Base-by-base conservation (phyloP, 2,888 invertebrate genomes). In the Stramonita haemastoma region DNA sequence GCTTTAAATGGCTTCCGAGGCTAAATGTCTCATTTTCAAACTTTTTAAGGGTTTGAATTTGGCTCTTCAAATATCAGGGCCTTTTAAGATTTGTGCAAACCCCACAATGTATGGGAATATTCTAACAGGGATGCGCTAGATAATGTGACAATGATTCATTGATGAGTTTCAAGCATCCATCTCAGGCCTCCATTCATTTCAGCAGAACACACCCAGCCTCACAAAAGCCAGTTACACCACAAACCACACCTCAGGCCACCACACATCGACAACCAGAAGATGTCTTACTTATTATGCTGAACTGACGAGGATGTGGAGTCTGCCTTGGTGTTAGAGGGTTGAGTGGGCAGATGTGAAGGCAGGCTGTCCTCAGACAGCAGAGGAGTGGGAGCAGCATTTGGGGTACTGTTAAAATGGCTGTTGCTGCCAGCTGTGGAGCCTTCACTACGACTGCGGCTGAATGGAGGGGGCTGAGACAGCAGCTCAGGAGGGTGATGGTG, bases 401-500 rank as follows among this genome's bases (percentile, higher is more conserved):
- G 32, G 22, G 57, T 57, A 15, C 86, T 86, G 66, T 34, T 66
- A 57, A 86, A 66, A 26, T 86, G 86, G 22, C 34, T 19, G 32
- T 22, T 29, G 89, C 46, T 89, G n/a, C 57, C 79, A 19, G 56
- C 87, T n/a, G 87, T 60, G 46, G 77, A 87, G 77, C 90, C 90
- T 56, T 87, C 89, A 86, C 87, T 91, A 77, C 90, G 91, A 81
- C 89, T 86, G 79, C 90, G 91, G 83, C 90, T 88, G 81, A 60
- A 89, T 66, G 87, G 86, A n/a, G 89, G 87, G 85, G 91, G 90
- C 29, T 84, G 89, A 26, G 88, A 22, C 26, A 79, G 17, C 13
- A 66, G 32, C 29, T 87, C 87, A n/a, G 73, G 56, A 15, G 85
- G 15, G 56, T 85, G 70, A 34, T 89, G 66, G 56, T 70, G 60